phyloP scores from a whole-genome alignment of 2,888 invertebrate genomes.

The Ecliptopera silaceata region DNA sequence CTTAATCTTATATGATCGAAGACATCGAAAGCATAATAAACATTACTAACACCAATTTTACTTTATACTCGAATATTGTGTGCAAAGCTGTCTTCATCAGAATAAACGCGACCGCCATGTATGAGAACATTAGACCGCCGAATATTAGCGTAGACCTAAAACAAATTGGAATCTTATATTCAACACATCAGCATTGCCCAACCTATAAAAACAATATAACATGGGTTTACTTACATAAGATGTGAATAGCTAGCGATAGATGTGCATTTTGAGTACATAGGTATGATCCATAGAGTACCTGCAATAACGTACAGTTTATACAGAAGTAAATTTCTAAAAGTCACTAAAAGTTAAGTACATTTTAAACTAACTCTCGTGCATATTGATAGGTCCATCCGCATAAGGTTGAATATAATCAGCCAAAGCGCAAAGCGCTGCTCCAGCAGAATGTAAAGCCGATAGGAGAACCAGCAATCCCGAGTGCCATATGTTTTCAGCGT shows the following conservation, averaged over 20 bases:
- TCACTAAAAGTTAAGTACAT: no score
- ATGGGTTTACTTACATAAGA: constrained; percentile 56
- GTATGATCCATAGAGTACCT: constrained; percentile 72
- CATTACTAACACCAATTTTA: constrained; percentile 69
- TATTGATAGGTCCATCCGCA: constrained; percentile 38
- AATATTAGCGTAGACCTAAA: constrained; percentile 63
- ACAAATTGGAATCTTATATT: neutral
- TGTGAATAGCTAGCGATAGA: constrained; percentile 60
- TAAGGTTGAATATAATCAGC: constrained; percentile 56
- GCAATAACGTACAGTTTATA: constrained; percentile 19
- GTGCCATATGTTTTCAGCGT: constrained; percentile 70
- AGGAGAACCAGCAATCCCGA: constrained; percentile 56
- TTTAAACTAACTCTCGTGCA: constrained; percentile 57
- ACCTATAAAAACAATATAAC: neutral
- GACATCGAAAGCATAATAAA: neutral
- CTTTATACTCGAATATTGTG: constrained; percentile 72
- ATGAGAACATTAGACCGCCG: constrained; percentile 64
- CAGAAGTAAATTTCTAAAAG: no score
- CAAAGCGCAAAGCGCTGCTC: constrained; percentile 61
- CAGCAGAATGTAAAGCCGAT: constrained; percentile 51
- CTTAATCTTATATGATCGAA: no score
- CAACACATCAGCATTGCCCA: neutral
- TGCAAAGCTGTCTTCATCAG: constrained; percentile 68
- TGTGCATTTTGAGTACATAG: constrained; percentile 71
- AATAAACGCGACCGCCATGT: constrained; percentile 59